Evolutionary conservation across 2,797 vertebrate species (phyloP), one percentile per base, ranked within the genome.

Genomic region (Bradypodion pumilum): DNA sequence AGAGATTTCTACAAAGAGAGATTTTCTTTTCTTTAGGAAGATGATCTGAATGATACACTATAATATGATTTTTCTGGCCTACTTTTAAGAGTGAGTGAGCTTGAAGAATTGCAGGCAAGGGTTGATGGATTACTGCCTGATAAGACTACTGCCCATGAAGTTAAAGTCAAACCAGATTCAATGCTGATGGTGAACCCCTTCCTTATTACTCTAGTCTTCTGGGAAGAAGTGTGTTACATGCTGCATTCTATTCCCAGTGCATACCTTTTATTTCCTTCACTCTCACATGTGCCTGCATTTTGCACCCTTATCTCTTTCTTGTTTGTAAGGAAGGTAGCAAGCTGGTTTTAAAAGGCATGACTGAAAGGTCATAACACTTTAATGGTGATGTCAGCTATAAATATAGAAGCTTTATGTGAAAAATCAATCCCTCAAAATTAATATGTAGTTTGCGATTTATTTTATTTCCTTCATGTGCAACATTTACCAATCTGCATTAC

Each of bases 1-100:
- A n/a, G n/a, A 88, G 75, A 29, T 88, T 81, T 92, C 82, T 7
- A 74, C 81, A 78, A 79, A 89, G 15, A 91, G 80, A 23, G 56
- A 79, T 82, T n/a, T n/a, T n/a, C 66, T 52, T 56, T 37, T 1
- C 80, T 85, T 4, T 75, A 49, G 60, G 76, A 86, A 12, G 83
- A 89, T 65, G 89, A 60, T 15, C 7, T 25, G 0, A 32, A 85
- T 82, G 85, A 83, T 79, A 87, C n/a, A 16, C 65, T 86, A 9
- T 52, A 87, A 13, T 85, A 76, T 40, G 56, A 70, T 13, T 78
- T 86, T 44, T 85, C 60, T 8, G 37, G 8, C 3, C 0, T 21
- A 40, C 12, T 23, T 72, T 37, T 42, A 21, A 70, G 25, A 56
- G 1, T 40, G 5, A 65, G 2, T 60, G 75, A 23, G 25, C 40